A percentile compares a stretch with the other conserved stretches of the same genome.
phyloP scores from a whole-genome alignment of 2,888 invertebrate genomes.

The Acrocyrtus sp. region DNA sequence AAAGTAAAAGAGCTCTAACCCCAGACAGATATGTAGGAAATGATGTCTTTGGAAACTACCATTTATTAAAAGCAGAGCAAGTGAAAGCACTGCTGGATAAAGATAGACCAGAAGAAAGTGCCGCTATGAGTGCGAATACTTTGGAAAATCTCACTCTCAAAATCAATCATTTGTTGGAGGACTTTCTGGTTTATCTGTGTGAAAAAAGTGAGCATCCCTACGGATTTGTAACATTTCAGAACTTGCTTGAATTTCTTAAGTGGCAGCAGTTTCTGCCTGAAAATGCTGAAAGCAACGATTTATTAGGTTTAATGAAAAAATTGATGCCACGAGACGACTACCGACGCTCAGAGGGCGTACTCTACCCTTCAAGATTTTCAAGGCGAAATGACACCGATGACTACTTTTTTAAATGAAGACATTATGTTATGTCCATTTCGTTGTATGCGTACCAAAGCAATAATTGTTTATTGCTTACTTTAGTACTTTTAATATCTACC shows the following conservation, averaged over 20 bases:
- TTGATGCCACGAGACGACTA: conserved; percentile 1
- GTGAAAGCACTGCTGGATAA: neutral
- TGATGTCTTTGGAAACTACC: conserved; percentile 35
- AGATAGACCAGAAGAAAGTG: neutral
- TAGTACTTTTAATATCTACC: no score
- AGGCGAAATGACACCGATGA: neutral
- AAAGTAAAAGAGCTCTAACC: no score
- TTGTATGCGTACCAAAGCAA: neutral
- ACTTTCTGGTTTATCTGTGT: conserved; percentile 13
- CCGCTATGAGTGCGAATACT: neutral
- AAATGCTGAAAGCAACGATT: neutral
- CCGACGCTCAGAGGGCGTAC: conserved; percentile 15
- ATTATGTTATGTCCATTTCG: neutral
- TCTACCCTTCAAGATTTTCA: conserved; percentile 14
- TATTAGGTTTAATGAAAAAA: conserved; percentile 8
- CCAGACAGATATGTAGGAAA: conserved; percentile 23
- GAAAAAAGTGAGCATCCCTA: neutral
- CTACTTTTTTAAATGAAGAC: neutral
- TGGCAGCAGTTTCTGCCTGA: conserved; percentile 10
- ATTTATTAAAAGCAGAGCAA: neutral
- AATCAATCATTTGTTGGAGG: conserved; percentile 25
- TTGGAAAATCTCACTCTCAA: neutral
- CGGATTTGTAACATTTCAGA: conserved; percentile 23
- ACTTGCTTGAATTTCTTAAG: neutral
- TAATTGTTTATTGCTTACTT: neutral